These are phyloP conservation scores for Cryptocheilus praepositus DNA, from an alignment of 2,888 invertebrate species.

Conservation along the genomic window DNA sequence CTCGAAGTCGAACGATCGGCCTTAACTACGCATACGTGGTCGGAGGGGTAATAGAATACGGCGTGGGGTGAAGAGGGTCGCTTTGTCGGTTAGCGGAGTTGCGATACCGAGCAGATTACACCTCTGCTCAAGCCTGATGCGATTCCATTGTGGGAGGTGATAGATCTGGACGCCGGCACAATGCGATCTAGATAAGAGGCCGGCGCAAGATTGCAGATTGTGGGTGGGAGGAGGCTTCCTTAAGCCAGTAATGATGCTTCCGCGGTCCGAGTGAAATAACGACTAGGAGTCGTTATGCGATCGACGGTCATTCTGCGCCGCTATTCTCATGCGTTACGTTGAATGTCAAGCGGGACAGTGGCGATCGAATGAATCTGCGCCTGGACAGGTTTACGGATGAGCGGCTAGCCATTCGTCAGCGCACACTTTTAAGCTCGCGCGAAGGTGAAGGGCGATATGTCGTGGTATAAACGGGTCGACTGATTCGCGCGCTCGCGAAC, in stretches of 20 bases:
- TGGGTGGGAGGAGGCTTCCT: conserved; percentile 10
- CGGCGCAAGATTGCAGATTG: conserved; percentile 6
- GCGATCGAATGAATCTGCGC: too few relatives aligned
- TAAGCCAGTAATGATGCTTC: conserved; percentile 34
- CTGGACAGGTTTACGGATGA: too few relatives aligned
- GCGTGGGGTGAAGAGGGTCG: conserved; percentile 25
- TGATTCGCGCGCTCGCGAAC: too few relatives aligned
- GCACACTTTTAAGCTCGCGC: too few relatives aligned
- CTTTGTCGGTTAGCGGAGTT: conserved; percentile 50
- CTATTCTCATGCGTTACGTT: background rate
- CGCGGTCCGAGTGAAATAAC: conserved; percentile 2
- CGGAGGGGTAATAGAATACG: conserved; percentile 45
- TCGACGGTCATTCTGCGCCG: background rate
- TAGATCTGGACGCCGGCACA: conserved; percentile 60
- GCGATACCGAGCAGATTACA: conserved; percentile 48
- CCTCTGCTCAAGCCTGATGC: conserved; percentile 35
- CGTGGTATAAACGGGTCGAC: too few relatives aligned
- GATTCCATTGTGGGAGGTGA: conserved; percentile 60
- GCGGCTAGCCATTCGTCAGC: too few relatives aligned
- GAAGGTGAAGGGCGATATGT: too few relatives aligned
- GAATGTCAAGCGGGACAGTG: too few relatives aligned
- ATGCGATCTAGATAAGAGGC: conserved; percentile 58
- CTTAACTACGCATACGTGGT: conserved; percentile 3
- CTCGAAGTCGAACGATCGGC: conserved; percentile 4
- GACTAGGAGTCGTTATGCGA: background rate